Evolutionary conservation across 1,140 invertebrate species (phyloP).

Genomic region (Diorhabda carinulata): DNA sequence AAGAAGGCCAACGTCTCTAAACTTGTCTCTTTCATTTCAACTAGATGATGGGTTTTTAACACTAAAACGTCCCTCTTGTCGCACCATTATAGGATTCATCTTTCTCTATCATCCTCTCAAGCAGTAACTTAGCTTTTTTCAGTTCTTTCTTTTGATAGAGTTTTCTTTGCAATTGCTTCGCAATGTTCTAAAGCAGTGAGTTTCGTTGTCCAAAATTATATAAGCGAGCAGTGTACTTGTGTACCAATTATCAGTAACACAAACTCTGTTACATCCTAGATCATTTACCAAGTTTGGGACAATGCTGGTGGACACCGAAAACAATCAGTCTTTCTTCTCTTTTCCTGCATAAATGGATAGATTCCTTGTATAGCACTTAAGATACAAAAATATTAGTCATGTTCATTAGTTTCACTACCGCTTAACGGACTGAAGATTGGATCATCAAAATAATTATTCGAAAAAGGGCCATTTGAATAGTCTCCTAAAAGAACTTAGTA

Average conservation of each 20-base stretch:
- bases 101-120: background rate
- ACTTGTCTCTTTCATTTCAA: too few relatives aligned
- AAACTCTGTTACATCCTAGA: background rate
- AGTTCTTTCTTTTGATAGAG: background rate
- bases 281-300: background rate
- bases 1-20: too few relatives aligned
- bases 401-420: constrained; percentile 34
- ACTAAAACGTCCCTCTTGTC: too few relatives aligned
- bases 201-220: background rate
- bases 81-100: background rate
- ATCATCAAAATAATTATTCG: too few relatives aligned
- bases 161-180: background rate
- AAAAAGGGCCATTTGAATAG: too few relatives aligned
- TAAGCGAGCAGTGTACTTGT: background rate
- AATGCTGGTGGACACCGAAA: background rate
- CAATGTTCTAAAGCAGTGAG: too few relatives aligned
- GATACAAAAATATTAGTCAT: constrained; percentile 25
- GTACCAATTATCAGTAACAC: background rate
- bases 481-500: too few relatives aligned
- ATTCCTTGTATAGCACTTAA: too few relatives aligned
- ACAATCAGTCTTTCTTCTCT: too few relatives aligned
- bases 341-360: too few relatives aligned
- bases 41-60: too few relatives aligned
- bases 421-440: background rate
- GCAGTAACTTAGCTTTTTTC: background rate